Conservation (phyloP, 2,113 vertebrate genomes). For the Hipposideros armiger region DNA sequence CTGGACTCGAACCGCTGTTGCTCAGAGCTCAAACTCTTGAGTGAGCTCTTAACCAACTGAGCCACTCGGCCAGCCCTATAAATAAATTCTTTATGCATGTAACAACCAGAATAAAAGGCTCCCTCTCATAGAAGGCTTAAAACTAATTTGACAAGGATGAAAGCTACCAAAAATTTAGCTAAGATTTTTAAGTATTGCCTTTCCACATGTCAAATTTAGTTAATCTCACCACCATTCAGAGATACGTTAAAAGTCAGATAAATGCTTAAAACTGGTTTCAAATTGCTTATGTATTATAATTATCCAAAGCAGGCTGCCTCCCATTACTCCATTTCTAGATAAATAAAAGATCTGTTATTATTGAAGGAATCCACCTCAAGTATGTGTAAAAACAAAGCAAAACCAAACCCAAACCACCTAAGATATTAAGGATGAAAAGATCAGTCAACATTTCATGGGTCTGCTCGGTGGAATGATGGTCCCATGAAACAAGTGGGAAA, state of each 20-base stretch:
- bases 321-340: background rate
- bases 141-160: background rate
- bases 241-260: background rate
- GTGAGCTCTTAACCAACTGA: no score
- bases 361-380: background rate
- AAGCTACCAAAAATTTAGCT: background rate
- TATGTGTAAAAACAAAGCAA: background rate
- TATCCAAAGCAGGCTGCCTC: background rate
- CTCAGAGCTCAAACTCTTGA: no score
- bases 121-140: background rate
- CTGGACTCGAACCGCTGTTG: no score
- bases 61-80: no score
- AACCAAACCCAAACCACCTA: background rate
- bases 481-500: background rate
- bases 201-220: conserved; percentile 18
- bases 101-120: background rate
- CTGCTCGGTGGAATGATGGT: background rate
- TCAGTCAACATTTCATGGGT: background rate
- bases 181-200: background rate
- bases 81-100: background rate
- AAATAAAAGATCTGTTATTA: conserved; percentile 2
- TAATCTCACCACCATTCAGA: background rate
- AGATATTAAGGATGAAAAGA: background rate
- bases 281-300: conserved; percentile 26
- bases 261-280: background rate